Conservation (phyloP, 1,140 invertebrate species). For the Penaeus indicus region DNA sequence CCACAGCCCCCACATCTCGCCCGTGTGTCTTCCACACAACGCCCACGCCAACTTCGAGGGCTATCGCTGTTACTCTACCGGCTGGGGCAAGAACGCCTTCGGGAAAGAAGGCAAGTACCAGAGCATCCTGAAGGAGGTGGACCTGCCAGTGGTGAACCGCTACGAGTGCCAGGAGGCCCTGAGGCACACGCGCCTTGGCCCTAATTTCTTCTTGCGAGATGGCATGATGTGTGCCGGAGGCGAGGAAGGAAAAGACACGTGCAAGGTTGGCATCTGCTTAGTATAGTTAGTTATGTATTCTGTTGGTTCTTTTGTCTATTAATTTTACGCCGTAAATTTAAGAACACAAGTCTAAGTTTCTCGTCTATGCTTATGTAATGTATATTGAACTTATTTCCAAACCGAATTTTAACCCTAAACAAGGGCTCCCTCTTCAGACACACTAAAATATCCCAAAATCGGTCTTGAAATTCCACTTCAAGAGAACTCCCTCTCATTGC, state of each 20-base stretch:
- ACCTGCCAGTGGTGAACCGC: constrained; percentile 71
- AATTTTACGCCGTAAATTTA: no score
- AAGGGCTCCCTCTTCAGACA: no score
- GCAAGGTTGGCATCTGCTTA: constrained; percentile 67
- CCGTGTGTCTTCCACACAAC: constrained; percentile 73
- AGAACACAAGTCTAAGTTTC: no score
- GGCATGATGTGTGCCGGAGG: constrained; percentile 93
- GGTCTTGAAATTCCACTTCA: no score
- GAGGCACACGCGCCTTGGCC: constrained; percentile 71
- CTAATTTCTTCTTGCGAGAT: constrained; percentile 69
- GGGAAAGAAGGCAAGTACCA: constrained; percentile 91
- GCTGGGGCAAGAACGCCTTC: constrained; percentile 95
- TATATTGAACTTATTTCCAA: no score
- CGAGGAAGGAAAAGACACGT: constrained; percentile 88
- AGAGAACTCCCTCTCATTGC: no score
- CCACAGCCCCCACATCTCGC: constrained; percentile 78
- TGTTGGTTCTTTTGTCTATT: no score
- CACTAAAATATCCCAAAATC: no score
- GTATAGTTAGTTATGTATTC: no score
- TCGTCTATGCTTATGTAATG: no score
- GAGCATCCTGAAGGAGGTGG: constrained; percentile 81
- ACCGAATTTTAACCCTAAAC: no score
- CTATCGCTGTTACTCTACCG: constrained; percentile 88
- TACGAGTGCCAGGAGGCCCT: constrained; percentile 72
- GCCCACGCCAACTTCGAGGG: constrained; percentile 82